Percentiles rank a stretch among this genome's conserved stretches.
Conservation (phyloP, 1,140 invertebrate species). For the Whitmania pigra region DNA sequence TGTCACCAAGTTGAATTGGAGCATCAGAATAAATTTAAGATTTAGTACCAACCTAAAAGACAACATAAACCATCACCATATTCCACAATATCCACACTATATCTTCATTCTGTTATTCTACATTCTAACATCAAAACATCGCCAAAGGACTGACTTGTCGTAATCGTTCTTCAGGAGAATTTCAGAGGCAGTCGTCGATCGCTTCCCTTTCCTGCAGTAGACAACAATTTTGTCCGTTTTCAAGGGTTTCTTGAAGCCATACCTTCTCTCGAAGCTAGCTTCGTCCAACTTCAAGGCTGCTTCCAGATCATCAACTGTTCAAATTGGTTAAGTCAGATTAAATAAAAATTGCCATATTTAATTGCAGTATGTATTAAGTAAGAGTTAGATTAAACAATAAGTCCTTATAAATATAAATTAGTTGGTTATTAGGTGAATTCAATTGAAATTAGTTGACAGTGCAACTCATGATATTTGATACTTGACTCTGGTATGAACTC, state of each 20-base stretch:
- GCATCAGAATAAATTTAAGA: no score
- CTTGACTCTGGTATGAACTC: no score
- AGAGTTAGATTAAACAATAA: neutral
- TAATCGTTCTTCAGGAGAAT: neutral
- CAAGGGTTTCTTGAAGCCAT: neutral
- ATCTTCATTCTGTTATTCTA: no score
- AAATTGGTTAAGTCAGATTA: neutral
- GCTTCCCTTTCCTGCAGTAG: neutral
- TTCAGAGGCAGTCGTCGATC: neutral
- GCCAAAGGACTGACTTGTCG: neutral
- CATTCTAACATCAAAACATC: no score
- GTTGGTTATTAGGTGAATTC: neutral
- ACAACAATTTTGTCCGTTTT: neutral
- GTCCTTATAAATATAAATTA: neutral
- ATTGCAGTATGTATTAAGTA: neutral
- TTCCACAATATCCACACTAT: no score
- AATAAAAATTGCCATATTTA: neutral
- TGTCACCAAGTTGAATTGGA: no score
- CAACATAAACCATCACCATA: no score
- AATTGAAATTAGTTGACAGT: neutral
- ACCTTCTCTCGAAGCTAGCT: neutral
- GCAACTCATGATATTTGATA: neutral
- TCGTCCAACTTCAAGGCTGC: neutral
- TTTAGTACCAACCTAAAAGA: no score
- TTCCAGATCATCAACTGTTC: constrained; percentile 8